Evolutionary conservation across 2,113 vertebrate species (phyloP), one percentile per base, ranked within the genome.

Genomic region (Orycteropus afer): DNA sequence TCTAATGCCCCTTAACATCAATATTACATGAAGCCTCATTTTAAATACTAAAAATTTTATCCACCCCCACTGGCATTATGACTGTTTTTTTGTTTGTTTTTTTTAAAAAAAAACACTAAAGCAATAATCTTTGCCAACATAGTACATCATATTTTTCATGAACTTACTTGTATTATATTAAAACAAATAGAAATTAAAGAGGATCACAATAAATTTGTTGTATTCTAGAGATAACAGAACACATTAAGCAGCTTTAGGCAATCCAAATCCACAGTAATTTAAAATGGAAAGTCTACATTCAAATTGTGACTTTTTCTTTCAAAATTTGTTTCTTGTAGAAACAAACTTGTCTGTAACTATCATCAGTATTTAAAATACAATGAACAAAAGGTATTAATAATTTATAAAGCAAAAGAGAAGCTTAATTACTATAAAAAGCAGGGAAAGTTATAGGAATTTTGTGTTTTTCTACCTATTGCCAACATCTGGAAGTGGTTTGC

Each of bases 141-240:
- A 65, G 29, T 2, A 85, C 85, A 90, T 6, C 7, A 79, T 18
- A 34, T 88, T 96, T 93, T 83, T 63, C 17, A 77, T 53, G 73
- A 82, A 53, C 40, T 63, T 71, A 57, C 25, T 40, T 55, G 84
- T 65, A 79, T 45, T 94, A 34, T 71, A 45, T 65, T 89, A 22
- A 83, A 84, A 92, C 47, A 82, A 96, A 15, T 20, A 77, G 74
- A 77, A 80, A 76, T 71, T 73, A 89, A 45, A 88, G 22, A 77
- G 53, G 2, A 71, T 32, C 73, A 65, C 34, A 34, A 57, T 57
- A 78, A 65, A 71, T 20, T 67, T 51, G 4, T 67, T 51, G 4
- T 53, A 6, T 78, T 92, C 23, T 90, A 65, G 22, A 76, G 3
- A 59, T 69, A 92, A 76, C 1, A 92, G n/a, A n/a, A 77, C 12